These are phyloP conservation scores for Callorhinus ursinus DNA, from an alignment of 2,113 vertebrate genomes.

Conservation along the genomic window DNA sequence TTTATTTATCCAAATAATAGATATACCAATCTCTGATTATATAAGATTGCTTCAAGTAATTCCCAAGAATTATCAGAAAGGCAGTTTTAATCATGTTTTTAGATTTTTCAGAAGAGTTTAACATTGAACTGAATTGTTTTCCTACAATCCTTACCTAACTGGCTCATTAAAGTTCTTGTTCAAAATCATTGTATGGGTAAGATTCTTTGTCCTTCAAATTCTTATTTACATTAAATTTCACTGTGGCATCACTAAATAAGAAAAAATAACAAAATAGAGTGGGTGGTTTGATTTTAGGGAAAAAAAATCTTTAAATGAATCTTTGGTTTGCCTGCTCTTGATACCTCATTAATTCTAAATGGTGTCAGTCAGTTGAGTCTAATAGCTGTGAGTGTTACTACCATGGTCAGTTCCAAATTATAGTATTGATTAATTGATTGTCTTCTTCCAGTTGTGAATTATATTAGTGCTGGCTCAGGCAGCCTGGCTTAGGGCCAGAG, in stretches of 20 bases:
- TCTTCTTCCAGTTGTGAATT: conserved; percentile 86
- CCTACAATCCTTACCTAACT: not conserved
- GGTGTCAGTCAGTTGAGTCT: conserved; percentile 84
- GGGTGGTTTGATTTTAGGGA: conserved; percentile 65
- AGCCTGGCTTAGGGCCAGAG: conserved; percentile 77
- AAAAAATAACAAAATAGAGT: conserved; percentile 73
- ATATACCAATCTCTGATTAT: not conserved
- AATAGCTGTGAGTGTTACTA: conserved; percentile 84
- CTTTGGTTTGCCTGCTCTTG: conserved; percentile 77
- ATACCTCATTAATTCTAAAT: conserved; percentile 86
- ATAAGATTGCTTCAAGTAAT: not conserved
- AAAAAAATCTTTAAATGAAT: conserved; percentile 81
- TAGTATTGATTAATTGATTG: conserved; percentile 90
- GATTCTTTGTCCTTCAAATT: conserved; percentile 67
- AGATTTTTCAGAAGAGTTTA: conserved; percentile 22
- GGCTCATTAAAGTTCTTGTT: not conserved
- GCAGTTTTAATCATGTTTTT: not conserved
- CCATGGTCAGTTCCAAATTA: conserved; percentile 87
- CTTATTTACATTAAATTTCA: conserved; percentile 72
- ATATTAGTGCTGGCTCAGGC: conserved; percentile 81
- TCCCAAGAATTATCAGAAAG: not conserved
- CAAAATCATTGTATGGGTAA: conserved; percentile 33
- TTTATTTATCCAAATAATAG: conserved; percentile 17
- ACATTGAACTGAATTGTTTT: not conserved
- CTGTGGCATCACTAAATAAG: conserved; percentile 43